phyloP scores from a whole-genome alignment of 2,888 invertebrate species.

The Dicranocentrus wangi region DNA sequence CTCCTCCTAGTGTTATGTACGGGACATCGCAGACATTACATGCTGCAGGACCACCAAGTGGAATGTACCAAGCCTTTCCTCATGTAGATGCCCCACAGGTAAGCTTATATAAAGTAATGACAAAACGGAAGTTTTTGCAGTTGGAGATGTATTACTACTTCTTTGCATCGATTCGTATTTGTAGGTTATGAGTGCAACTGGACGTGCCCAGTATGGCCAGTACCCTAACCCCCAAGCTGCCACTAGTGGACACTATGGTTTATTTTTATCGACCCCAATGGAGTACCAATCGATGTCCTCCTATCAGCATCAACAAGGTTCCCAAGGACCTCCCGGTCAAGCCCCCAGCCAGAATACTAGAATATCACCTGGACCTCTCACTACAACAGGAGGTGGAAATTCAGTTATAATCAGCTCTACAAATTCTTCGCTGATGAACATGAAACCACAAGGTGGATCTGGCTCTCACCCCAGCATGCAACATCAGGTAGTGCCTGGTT shows the following conservation, averaged over 20 bases:
- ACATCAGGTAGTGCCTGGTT: slow-evolving; percentile 63
- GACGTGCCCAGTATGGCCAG: slow-evolving; percentile 57
- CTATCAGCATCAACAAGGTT: slow-evolving; percentile 61
- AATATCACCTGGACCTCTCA: slow-evolving; percentile 68
- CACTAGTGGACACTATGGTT: slow-evolving; percentile 55
- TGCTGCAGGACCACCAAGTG: slow-evolving; percentile 53
- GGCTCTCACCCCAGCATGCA: slow-evolving; percentile 62
- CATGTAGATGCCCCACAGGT: slow-evolving; percentile 66
- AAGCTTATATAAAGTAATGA: too few relatives aligned
- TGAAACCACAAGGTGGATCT: slow-evolving; percentile 58
- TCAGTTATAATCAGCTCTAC: slow-evolving; percentile 62
- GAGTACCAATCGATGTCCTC: slow-evolving; percentile 51
- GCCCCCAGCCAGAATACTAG: slow-evolving; percentile 63
- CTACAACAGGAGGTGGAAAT: slow-evolving; percentile 61
- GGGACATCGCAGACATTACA: slow-evolving; percentile 62
- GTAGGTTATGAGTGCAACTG: slow-evolving; percentile 54
- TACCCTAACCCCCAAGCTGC: slow-evolving; percentile 56
- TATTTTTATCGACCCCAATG: slow-evolving; percentile 59
- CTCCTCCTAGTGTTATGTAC: slow-evolving; percentile 68
- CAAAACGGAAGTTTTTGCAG: too few relatives aligned
- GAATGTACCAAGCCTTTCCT: slow-evolving; percentile 68
- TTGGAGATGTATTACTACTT: too few relatives aligned
- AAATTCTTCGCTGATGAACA: slow-evolving; percentile 61
- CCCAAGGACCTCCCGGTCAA: slow-evolving; percentile 56
- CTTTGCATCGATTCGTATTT: too few relatives aligned